Percentiles rank a stretch among this genome's conserved stretches.
Conservation (phyloP, 2,113 vertebrate genomes). For the Orientallactaga bullata region DNA sequence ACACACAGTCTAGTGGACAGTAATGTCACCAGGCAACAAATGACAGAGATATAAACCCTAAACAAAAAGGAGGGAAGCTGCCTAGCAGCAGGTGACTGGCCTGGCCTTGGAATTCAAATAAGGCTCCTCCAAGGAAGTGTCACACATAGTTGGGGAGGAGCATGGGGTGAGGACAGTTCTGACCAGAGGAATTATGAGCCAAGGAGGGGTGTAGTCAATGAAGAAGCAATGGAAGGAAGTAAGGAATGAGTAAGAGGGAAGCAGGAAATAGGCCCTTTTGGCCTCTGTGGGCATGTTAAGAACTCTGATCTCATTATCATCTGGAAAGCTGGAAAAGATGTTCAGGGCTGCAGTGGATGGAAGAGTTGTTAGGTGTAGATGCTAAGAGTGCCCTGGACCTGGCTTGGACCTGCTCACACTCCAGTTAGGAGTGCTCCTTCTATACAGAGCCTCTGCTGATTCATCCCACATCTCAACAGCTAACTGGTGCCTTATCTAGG, state of each 20-base stretch:
- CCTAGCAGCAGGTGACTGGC: accelerated
- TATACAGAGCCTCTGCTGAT: neutral
- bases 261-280: neutral
- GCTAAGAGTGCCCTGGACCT: neutral
- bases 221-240: neutral
- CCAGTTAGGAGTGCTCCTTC: neutral
- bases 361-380: neutral
- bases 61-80: neutral
- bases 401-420: neutral
- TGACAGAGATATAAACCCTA: neutral
- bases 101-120: neutral
- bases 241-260: neutral
- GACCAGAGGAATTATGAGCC: neutral
- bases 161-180: neutral
- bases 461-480: neutral
- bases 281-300: neutral
- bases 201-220: neutral
- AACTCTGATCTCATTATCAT: neutral
- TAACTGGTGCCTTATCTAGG: neutral
- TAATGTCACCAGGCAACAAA: neutral
- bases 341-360: no score
- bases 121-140: neutral
- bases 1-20: neutral
- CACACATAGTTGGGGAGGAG: no score
- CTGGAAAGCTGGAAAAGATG: neutral